phyloP scores from a whole-genome alignment of 2,888 invertebrate genomes.

The Smittia aterrima region DNA sequence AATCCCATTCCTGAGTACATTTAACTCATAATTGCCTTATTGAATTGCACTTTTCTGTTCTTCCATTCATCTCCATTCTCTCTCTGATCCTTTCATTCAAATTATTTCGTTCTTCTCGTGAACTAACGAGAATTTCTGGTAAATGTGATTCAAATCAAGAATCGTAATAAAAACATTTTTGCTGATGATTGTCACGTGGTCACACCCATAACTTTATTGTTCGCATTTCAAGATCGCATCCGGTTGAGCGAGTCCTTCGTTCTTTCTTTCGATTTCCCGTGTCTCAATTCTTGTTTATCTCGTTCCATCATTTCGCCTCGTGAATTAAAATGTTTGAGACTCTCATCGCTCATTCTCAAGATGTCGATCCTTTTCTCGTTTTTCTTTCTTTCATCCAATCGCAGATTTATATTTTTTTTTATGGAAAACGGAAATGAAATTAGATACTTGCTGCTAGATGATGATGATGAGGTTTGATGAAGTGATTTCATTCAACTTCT shows the following conservation, averaged over 20 bases:
- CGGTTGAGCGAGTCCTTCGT: conserved; percentile 29
- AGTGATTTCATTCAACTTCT: conserved; percentile 37
- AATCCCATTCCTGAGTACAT: conserved; percentile 29
- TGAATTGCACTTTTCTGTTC: conserved; percentile 25
- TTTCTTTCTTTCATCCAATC: conserved; percentile 22
- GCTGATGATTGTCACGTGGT: conserved; percentile 42
- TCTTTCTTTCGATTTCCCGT: conserved; percentile 36
- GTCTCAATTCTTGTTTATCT: conserved; percentile 33
- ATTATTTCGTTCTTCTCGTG: conserved; percentile 6
- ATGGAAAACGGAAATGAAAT: conserved; percentile 42
- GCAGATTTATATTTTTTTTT: conserved; percentile 17
- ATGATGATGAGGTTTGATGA: conserved; percentile 42
- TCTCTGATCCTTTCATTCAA: not conserved
- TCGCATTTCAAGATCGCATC: conserved; percentile 34
- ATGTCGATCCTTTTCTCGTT: conserved; percentile 39
- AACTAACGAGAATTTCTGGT: conserved; percentile 22
- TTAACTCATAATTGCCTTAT: conserved; percentile 41
- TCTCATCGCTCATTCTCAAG: conserved; percentile 29
- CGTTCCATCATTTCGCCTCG: conserved; percentile 27
- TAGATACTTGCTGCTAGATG: conserved; percentile 41
- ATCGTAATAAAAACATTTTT: conserved; percentile 9
- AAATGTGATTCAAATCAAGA: not conserved
- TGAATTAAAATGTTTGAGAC: conserved; percentile 2
- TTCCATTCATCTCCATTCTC: not conserved
- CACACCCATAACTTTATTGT: conserved; percentile 42